A percentile compares a stretch with the other conserved stretches of the same genome.
These are phyloP conservation scores for Oncorhynchus kisutch DNA, from an alignment of 2,113 vertebrate genomes.

Conservation along the genomic window DNA sequence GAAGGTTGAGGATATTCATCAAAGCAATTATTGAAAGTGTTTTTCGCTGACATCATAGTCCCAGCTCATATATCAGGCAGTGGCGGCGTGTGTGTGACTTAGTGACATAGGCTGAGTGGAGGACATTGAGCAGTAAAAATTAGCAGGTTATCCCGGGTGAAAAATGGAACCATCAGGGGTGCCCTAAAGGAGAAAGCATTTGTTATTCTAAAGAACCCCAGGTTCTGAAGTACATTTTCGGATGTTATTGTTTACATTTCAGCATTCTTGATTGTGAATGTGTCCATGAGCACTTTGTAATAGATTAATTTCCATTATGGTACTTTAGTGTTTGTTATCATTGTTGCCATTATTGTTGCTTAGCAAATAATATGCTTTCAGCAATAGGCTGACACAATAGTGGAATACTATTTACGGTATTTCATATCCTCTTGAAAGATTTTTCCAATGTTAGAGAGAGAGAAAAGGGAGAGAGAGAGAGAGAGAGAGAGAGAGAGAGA, in stretches of 20 bases:
- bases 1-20: constrained; percentile 93
- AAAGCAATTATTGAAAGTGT: constrained; percentile 96
- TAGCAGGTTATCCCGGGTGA: constrained; percentile 69
- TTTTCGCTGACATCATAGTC: constrained; percentile 88
- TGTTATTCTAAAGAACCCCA: constrained; percentile 50
- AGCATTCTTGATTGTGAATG: constrained; percentile 21
- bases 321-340: background rate
- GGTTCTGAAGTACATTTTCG: constrained; percentile 38
- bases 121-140: constrained; percentile 73
- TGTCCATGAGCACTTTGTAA: constrained; percentile 11
- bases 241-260: constrained; percentile 40
- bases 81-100: constrained; percentile 79
- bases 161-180: constrained; percentile 66
- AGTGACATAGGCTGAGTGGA: constrained; percentile 68
- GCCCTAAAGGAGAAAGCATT: constrained; percentile 59
- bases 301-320: constrained; percentile 37
- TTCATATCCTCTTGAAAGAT: constrained; percentile 45
- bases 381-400: constrained; percentile 20
- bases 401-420: constrained; percentile 32
- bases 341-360: constrained; percentile 27
- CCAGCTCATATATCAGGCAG: constrained; percentile 85
- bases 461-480: background rate
- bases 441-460: background rate
- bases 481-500: background rate
- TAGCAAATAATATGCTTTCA: constrained; percentile 40